Base-by-base conservation (phyloP, 2,888 invertebrate genomes). In the Blastobasis adustella region DNA sequence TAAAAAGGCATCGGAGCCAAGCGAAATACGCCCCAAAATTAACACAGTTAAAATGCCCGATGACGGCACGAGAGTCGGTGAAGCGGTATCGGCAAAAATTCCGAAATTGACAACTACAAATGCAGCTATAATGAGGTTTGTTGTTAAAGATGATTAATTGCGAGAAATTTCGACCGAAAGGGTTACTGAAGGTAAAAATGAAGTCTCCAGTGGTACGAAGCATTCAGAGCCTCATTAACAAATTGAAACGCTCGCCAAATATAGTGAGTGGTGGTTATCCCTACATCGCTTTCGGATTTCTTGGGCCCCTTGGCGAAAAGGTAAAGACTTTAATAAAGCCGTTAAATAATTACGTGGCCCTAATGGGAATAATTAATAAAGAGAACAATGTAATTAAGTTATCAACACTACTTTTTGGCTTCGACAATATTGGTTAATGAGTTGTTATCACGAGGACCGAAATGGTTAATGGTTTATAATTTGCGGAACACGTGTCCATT, bases 91-190 rank as follows among this genome's bases (percentile, higher is more conserved):
- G 58, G 62, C 63, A 66, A 70, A 70, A 67, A 60, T 70, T 69
- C 73, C 75, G 66, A 82, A 80, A 79, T 75, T 79, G 82, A 80
- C 81, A 82, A 82, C 81, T 79, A 83, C 78, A 81, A 83, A 84
- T 83, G 77, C 73, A 76, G 66, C 73, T 71, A 75, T 85, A 86
- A 86, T 84, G 82, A 82, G 80, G 69, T 76, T 69, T 68, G 76
- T 80, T 79, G 77, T 79, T 76, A 73, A 72, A 70, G 69, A 76
- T 85, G 82, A 84, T 83, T 81, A 77, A 85, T 38, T 80, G 80
- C 72, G 67, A 60, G 66, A 76, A 77, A 74, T 71, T 76, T 71
- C 64, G 67, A 68, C 58, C 59, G 61, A 63, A 53, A 57, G 58
- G 58, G 56, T 54, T 58, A 60, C 60, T 59, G 60, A 51, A 46